A percentile compares a stretch with the other conserved stretches of the same genome.
Evolutionary conservation across 2,113 vertebrate genomes (phyloP).

Genomic region (Seriola dumerili): DNA sequence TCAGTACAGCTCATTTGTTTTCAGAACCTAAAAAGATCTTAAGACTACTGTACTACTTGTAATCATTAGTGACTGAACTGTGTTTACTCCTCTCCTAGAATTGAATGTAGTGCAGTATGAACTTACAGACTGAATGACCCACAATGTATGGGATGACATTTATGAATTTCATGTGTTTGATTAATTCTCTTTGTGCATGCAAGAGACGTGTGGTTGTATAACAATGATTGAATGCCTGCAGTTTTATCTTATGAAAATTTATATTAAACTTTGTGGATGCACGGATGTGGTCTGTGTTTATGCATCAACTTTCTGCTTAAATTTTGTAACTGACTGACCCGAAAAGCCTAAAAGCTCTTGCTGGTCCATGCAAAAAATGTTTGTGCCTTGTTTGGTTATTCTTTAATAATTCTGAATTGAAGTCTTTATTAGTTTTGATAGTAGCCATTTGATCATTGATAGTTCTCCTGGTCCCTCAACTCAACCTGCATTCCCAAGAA

Average conservation of each 20-base stretch:
- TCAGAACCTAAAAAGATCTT: not conserved
- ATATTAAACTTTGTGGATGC: slow-evolving; percentile 17
- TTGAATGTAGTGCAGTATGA: not conserved
- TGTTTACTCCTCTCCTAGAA: not conserved
- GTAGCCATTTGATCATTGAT: too few relatives aligned
- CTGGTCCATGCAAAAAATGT: too few relatives aligned
- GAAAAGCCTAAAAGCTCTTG: too few relatives aligned
- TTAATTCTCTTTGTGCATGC: not conserved
- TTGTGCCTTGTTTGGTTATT: too few relatives aligned
- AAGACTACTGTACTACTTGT: not conserved
- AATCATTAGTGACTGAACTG: not conserved
- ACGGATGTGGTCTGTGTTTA: not conserved
- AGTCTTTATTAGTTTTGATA: too few relatives aligned
- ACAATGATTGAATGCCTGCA: not conserved
- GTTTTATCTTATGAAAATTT: slow-evolving; percentile 7
- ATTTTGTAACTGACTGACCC: not conserved
- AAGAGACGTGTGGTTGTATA: not conserved
- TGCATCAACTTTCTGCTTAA: not conserved
- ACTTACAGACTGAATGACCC: not conserved
- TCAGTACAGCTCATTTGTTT: not conserved
- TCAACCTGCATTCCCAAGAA: too few relatives aligned
- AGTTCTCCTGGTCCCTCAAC: too few relatives aligned
- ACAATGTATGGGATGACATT: not conserved
- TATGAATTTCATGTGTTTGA: not conserved
- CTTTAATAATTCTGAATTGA: too few relatives aligned